Conservation (phyloP, 2,113 vertebrate species). For the Chauna torquata region DNA sequence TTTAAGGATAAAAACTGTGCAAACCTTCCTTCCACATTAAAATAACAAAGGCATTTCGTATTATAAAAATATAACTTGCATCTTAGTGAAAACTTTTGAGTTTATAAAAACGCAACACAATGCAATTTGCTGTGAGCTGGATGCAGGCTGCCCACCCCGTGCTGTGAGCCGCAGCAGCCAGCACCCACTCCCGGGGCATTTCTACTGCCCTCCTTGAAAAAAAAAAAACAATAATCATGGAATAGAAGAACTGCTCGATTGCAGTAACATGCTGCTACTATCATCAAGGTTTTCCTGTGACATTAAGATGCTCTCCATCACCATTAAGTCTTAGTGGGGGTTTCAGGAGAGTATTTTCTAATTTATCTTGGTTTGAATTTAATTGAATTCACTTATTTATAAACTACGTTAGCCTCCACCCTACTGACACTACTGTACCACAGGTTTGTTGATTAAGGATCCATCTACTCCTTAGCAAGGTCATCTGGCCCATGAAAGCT, state of each 20-base stretch:
- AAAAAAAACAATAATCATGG: neutral
- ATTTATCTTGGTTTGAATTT: neutral
- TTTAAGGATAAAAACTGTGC: neutral
- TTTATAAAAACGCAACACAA: neutral
- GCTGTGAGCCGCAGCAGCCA: too few species aligned
- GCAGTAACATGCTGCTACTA: neutral
- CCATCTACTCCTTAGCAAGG: constrained; percentile 17
- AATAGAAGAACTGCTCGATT: neutral
- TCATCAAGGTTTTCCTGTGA: neutral
- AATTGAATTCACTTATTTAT: constrained; percentile 15
- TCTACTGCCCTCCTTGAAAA: neutral
- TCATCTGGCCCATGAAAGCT: constrained; percentile 46
- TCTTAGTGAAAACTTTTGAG: neutral
- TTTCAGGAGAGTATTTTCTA: neutral
- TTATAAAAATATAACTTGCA: neutral
- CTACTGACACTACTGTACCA: neutral
- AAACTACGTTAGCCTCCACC: neutral
- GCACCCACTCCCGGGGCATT: too few species aligned
- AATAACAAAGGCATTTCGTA: neutral
- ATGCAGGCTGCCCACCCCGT: too few species aligned
- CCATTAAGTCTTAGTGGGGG: neutral
- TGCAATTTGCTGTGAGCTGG: neutral
- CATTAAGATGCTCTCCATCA: neutral
- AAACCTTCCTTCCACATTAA: neutral
- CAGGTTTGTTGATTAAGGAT: neutral